Percentiles rank a stretch among this genome's conserved stretches.
Evolutionary conservation across 2,113 vertebrate genomes (phyloP).

Genomic region (Paratilapia polleni): DNA sequence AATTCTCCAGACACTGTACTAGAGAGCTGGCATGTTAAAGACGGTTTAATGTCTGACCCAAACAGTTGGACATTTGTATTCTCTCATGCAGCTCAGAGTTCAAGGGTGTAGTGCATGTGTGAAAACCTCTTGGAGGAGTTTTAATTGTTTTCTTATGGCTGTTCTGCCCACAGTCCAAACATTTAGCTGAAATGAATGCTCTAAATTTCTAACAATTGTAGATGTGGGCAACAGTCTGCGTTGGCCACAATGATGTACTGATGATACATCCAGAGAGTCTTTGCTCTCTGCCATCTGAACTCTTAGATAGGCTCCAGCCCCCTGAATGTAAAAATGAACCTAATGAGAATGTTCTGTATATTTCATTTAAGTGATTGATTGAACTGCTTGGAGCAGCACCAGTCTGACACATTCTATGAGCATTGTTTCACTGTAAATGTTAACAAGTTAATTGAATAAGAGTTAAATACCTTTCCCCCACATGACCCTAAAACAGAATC

Average conservation of each 20-base stretch:
- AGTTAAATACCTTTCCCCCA: constrained; percentile 13
- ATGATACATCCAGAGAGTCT: not conserved
- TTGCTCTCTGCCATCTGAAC: not conserved
- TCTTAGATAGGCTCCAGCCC: not conserved
- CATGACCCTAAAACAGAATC: not conserved
- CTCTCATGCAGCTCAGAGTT: not conserved
- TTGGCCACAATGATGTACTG: not conserved
- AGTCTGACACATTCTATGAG: not conserved
- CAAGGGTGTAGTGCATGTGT: not conserved
- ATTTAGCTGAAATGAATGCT: not conserved
- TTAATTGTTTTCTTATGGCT: not conserved
- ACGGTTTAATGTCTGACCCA: not conserved
- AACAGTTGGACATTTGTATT: not conserved
- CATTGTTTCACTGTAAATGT: constrained; percentile 12
- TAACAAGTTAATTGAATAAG: constrained; percentile 20
- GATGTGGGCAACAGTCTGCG: not conserved
- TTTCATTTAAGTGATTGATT: constrained; percentile 4
- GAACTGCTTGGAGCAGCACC: not conserved
- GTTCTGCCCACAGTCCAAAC: not conserved
- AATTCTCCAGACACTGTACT: not conserved
- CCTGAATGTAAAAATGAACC: not conserved
- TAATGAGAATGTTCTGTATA: not conserved
- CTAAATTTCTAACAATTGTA: not conserved
- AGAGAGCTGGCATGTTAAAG: not conserved
- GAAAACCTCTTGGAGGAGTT: not conserved